Evolutionary conservation across 2,888 invertebrate species (phyloP).

Genomic region (Brachylomia viminalis): DNA sequence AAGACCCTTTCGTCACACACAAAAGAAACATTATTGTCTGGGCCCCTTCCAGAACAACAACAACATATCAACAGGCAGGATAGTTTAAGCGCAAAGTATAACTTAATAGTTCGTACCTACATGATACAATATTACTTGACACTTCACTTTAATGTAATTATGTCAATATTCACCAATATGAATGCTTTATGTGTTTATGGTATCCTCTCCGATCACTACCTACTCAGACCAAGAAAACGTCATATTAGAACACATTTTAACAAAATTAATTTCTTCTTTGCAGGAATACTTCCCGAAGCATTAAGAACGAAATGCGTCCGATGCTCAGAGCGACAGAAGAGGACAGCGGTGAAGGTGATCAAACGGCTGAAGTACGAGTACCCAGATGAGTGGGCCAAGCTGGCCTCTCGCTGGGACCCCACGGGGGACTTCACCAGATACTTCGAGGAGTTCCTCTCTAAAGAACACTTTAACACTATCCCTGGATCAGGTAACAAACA

Average conservation of each 20-base stretch:
- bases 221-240: neutral
- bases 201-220: neutral
- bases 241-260: neutral
- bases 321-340: slow-evolving; percentile 93
- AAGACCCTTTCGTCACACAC: neutral
- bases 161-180: too few species aligned
- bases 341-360: slow-evolving; percentile 92
- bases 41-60: too few species aligned
- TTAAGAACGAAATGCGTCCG: slow-evolving; percentile 92
- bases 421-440: slow-evolving; percentile 91
- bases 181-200: neutral
- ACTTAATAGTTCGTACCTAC: neutral
- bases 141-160: neutral
- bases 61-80: too few species aligned
- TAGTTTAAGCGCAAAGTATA: neutral
- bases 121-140: neutral
- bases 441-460: slow-evolving; percentile 85
- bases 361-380: slow-evolving; percentile 91
- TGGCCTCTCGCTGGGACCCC: slow-evolving; percentile 93
- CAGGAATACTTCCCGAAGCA: slow-evolving; percentile 93
- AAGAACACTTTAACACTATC: slow-evolving; percentile 83
- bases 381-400: slow-evolving; percentile 92
- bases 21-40: neutral
- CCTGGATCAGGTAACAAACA: slow-evolving; percentile 77
- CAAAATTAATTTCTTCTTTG: slow-evolving; percentile 44